A percentile compares a stretch with the other conserved stretches of the same genome.
Evolutionary conservation across 2,888 invertebrate species (phyloP).

Genomic region (Clepsis dumicolana): DNA sequence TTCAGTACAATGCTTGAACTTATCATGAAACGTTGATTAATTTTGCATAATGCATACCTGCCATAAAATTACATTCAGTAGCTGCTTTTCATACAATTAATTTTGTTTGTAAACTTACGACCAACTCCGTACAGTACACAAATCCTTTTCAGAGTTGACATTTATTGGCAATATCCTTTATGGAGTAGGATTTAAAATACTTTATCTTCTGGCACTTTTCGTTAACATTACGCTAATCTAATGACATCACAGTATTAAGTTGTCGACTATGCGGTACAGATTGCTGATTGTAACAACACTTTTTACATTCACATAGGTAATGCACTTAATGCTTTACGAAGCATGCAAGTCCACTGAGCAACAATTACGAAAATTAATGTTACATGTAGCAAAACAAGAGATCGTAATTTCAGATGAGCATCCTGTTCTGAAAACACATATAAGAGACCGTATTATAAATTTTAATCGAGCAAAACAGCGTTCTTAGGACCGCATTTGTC

Average conservation of each 20-base stretch:
- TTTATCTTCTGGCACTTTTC: constrained; percentile 77
- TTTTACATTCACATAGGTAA: background rate
- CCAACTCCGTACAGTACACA: constrained; percentile 7
- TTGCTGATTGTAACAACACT: constrained; percentile 17
- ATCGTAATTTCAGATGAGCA: background rate
- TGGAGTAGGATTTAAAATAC: constrained; percentile 40
- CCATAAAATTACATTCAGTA: constrained; percentile 15
- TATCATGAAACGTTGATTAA: background rate
- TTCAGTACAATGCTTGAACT: constrained; percentile 36
- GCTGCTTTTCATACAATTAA: constrained; percentile 15
- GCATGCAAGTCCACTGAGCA: constrained; percentile 3
- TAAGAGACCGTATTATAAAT: background rate
- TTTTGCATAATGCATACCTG: constrained; percentile 2
- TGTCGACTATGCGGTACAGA: constrained; percentile 39
- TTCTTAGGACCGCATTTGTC: too few relatives aligned
- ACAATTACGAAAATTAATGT: constrained; percentile 9
- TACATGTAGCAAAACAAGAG: background rate
- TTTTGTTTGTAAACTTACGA: constrained; percentile 3
- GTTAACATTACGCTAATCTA: constrained; percentile 66
- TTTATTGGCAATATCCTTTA: constrained; percentile 39
- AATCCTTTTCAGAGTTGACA: constrained; percentile 18
- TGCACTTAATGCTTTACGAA: constrained; percentile 11
- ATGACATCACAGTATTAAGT: constrained; percentile 67
- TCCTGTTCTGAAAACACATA: background rate
- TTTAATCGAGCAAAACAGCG: too few relatives aligned